phyloP scores from a whole-genome alignment of 2,113 vertebrate genomes.

The Verasper variegatus region DNA sequence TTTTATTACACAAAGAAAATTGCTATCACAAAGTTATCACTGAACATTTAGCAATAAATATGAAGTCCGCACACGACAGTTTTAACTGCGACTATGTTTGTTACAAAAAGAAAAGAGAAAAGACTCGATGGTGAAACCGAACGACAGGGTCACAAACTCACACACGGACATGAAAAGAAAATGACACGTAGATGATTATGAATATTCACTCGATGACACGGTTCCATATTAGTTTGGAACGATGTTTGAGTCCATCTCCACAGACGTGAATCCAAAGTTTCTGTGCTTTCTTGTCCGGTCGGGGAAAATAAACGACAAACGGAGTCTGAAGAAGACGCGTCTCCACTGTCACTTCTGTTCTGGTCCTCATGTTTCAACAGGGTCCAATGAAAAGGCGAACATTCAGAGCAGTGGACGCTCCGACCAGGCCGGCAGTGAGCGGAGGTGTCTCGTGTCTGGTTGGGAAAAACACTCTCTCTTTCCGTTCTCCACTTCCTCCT shows the following conservation, averaged over 20 bases:
- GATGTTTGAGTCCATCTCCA: conserved; percentile 39
- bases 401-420: conserved; percentile 33
- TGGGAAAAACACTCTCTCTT: conserved; percentile 34
- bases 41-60: conserved; percentile 83
- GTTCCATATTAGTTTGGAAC: conserved; percentile 43
- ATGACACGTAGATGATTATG: conserved; percentile 56
- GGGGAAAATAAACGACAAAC: conserved; percentile 55
- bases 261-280: conserved; percentile 50
- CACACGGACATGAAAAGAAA: conserved; percentile 45
- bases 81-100: conserved; percentile 67
- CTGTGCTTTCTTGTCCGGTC: conserved; percentile 62
- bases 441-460: conserved; percentile 46
- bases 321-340: conserved; percentile 41
- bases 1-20: conserved; percentile 83
- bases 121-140: conserved; percentile 38
- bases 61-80: conserved; percentile 73
- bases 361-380: conserved; percentile 39
- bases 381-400: conserved; percentile 48
- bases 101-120: conserved; percentile 58
- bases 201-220: conserved; percentile 42
- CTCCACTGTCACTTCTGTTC: conserved; percentile 37
- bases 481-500: conserved; percentile 27
- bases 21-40: conserved; percentile 83
- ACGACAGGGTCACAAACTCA: conserved; percentile 58
- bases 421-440: conserved; percentile 69